Percentiles rank a stretch among this genome's conserved stretches.
phyloP scores from a whole-genome alignment of 64 coral and sea anemone genomes.

The Porites australiensis region DNA sequence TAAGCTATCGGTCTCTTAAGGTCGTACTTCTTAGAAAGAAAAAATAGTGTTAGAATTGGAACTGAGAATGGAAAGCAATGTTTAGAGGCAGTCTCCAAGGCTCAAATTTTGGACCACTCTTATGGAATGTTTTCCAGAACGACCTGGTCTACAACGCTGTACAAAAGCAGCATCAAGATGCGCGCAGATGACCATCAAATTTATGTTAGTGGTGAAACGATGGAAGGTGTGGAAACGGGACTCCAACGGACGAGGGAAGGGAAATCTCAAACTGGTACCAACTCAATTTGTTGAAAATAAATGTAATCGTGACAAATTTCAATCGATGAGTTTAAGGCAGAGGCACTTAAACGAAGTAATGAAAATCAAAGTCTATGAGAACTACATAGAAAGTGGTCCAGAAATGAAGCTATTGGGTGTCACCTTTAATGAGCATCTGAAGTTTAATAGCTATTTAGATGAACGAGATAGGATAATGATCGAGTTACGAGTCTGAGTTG shows the following conservation, averaged over 20 bases:
- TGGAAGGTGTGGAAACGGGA: constrained; percentile 16
- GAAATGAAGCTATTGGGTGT: no score
- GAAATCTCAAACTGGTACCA: constrained; percentile 3
- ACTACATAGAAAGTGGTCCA: no score
- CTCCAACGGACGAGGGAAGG: neutral
- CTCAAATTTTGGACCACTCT: neutral
- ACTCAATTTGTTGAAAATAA: neutral
- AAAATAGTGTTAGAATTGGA: neutral
- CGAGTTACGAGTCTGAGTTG: no score
- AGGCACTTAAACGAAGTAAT: neutral
- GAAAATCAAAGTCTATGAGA: no score
- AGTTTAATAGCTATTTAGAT: no score
- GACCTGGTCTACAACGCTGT: neutral
- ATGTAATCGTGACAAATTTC: constrained; percentile 21
- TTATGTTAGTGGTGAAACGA: neutral
- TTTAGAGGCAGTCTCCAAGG: neutral
- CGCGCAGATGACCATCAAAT: neutral
- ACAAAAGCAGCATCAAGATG: neutral
- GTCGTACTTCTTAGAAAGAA: neutral
- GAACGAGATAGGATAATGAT: no score
- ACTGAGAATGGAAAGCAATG: neutral
- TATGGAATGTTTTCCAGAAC: neutral
- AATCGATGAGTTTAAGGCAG: neutral
- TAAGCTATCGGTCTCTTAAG: neutral
- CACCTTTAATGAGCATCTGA: no score